phyloP scores from a whole-genome alignment of 1,140 invertebrate species.

The Trachymyrmex cornetzi region DNA sequence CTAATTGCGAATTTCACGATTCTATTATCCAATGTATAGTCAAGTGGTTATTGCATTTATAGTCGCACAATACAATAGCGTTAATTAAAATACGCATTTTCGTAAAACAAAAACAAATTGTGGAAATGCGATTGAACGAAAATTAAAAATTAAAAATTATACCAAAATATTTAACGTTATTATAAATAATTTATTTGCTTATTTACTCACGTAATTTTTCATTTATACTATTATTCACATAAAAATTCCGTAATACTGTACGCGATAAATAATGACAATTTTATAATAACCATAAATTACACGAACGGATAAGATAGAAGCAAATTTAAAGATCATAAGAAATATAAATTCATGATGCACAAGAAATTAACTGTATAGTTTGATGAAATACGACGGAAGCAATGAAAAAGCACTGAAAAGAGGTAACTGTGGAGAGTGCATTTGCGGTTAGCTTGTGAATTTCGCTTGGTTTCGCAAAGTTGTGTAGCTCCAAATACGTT shows the following conservation, averaged over 20 bases:
- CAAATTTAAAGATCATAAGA: not conserved
- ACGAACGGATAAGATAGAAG: not conserved
- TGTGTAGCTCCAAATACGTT: not conserved
- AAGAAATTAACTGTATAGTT: not conserved
- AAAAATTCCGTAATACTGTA: not conserved
- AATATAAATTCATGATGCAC: too few relatives aligned
- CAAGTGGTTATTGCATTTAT: conserved; percentile 15
- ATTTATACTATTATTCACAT: too few relatives aligned
- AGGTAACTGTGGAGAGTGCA: not conserved
- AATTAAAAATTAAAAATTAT: conserved; percentile 14
- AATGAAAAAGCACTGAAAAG: not conserved
- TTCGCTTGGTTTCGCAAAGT: conserved; percentile 25
- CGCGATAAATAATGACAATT: not conserved
- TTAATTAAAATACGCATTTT: conserved; percentile 10
- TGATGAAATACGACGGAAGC: not conserved
- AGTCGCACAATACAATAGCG: not conserved
- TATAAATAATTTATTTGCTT: not conserved
- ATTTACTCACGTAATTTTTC: too few relatives aligned
- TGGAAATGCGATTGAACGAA: not conserved
- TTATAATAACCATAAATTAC: not conserved
- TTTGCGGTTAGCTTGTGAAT: conserved; percentile 20
- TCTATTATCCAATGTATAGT: conserved; percentile 5
- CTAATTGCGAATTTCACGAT: conserved; percentile 27
- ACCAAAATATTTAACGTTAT: not conserved
- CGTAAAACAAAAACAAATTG: not conserved